Percentiles rank a stretch among this genome's conserved stretches.
Evolutionary conservation across 2,888 invertebrate species (phyloP).

Genomic region (Chironomus tentans): DNA sequence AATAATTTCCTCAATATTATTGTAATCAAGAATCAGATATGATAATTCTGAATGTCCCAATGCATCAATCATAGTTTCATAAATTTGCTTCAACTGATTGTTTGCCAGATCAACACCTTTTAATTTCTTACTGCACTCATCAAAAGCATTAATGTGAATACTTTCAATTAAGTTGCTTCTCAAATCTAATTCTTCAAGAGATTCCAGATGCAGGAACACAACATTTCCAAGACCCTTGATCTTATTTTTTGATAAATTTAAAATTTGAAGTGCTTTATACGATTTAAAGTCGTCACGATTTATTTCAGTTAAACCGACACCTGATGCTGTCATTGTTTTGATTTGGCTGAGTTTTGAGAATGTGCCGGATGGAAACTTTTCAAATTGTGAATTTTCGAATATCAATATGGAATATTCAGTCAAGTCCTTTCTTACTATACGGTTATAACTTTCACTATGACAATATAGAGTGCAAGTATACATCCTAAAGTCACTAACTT

Average conservation of each 20-base stretch:
- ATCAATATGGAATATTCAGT: background rate
- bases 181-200: background rate
- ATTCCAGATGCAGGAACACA: background rate
- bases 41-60: background rate
- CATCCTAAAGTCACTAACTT: background rate
- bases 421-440: background rate
- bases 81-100: background rate
- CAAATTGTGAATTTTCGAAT: background rate
- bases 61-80: background rate
- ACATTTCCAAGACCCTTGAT: background rate
- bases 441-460: background rate
- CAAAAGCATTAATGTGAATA: background rate
- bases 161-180: background rate
- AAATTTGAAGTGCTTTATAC: background rate
- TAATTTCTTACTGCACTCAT: background rate
- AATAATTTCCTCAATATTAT: background rate
- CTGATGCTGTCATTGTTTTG: background rate
- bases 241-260: background rate
- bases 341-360: background rate
- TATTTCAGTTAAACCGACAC: background rate
- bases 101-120: background rate
- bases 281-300: background rate
- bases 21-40: background rate
- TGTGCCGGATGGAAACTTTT: background rate
- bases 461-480: background rate